Base-by-base conservation (phyloP, 2,797 vertebrate genomes). In the Pipistrellus pygmaeus region DNA sequence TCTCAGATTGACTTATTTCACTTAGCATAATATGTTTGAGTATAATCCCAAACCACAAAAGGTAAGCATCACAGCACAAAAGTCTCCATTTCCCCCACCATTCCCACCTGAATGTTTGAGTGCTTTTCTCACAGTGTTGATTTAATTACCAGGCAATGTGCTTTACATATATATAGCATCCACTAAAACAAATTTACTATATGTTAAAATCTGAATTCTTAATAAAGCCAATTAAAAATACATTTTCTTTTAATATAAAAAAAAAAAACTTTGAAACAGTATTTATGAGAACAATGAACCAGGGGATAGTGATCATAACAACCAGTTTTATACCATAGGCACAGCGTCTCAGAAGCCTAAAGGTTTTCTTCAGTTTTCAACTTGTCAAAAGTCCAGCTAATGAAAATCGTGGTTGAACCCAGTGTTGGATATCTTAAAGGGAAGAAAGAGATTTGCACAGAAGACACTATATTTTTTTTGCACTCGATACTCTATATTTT, bases 381-480 rank as follows among this genome's bases (percentile, higher is more conserved):
- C 84, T 87, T 93, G 84, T 96, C 57, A 71, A 85, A 73, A 71
- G 60, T 91, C 90, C n/a, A 90, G 60, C 23, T 91, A 88, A 53
- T 88, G 85, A 94, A 85, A 86, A 48, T 51, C 38, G 81, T 95
- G 41, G 13, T 91, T 94, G 57, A 93, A 44, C 72, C 25, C 48
- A 85, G 73, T 48, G 69, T 23, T 82, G 46, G 38, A 51, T 87
- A 85, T 90, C 73, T 51, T 85, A 90, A 91, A 85, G 71, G 41
- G 38, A 73, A 32, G 12, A 51, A 68, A 60, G 38, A 85, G 21
- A 68, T 94, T 91, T 82, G 21, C 64, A 68, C 64, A 68, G 64
- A 17, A 68, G 64, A 68, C 4, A 18, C 68, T 30, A 18, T 17
- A 18, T 23, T 94, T 86, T 60, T 86, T 60, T 92, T 76, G 12